phyloP scores from a whole-genome alignment of 2,888 invertebrate genomes.

The Diloba caeruleocephala region DNA sequence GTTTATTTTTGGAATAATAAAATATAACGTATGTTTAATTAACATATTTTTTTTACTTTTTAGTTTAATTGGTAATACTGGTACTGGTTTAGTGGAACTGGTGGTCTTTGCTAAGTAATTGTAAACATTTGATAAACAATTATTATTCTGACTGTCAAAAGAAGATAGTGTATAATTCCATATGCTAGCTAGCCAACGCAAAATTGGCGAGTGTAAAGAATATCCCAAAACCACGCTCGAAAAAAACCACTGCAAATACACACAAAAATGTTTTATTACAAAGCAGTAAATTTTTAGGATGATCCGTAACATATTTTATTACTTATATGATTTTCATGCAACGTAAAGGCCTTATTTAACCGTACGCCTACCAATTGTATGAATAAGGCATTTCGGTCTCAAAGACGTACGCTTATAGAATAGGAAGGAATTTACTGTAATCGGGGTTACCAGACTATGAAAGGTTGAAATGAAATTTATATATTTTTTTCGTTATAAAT shows the following conservation, averaged over 20 bases:
- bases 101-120: too few relatives aligned
- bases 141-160: too few relatives aligned
- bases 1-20: slow-evolving; percentile 2
- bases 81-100: too few relatives aligned
- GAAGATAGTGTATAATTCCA: too few relatives aligned
- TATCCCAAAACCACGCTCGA: not conserved
- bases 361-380: slow-evolving; percentile 45
- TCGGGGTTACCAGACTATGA: slow-evolving; percentile 41
- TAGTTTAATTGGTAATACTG: too few relatives aligned
- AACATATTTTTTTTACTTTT: too few relatives aligned
- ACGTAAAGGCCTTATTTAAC: slow-evolving; percentile 50
- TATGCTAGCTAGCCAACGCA: too few relatives aligned
- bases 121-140: too few relatives aligned
- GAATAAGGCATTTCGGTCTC: slow-evolving; percentile 38
- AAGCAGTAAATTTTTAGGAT: slow-evolving; percentile 49
- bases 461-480: slow-evolving; percentile 1
- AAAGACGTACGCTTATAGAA: slow-evolving; percentile 60
- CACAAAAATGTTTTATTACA: slow-evolving; percentile 19
- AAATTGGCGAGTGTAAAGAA: too few relatives aligned
- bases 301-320: slow-evolving; percentile 58
- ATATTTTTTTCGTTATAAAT: not conserved
- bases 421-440: slow-evolving; percentile 53
- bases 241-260: not conserved
- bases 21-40: too few relatives aligned
- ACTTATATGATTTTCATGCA: slow-evolving; percentile 51